Conservation (phyloP, 2,888 invertebrate genomes). For the Pyrochroa serraticornis region DNA sequence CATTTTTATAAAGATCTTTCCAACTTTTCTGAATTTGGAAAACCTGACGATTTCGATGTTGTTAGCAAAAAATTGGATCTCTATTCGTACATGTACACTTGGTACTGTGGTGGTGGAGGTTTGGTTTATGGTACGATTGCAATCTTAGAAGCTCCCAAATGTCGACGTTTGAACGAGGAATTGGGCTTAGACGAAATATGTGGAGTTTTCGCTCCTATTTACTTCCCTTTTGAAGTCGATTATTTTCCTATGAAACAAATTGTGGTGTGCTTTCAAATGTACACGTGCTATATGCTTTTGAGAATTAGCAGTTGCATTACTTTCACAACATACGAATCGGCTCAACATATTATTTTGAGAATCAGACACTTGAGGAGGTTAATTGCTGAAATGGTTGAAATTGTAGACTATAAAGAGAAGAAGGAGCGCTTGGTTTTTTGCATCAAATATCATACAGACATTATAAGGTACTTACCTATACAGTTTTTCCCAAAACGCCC, state of each 20-base stretch:
- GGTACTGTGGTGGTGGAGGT: neutral
- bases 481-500: too few relatives aligned
- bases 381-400: slow-evolving; percentile 16
- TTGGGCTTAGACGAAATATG: slow-evolving; percentile 17
- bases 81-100: slow-evolving; percentile 4
- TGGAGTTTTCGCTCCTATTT: slow-evolving; percentile 23
- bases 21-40: neutral
- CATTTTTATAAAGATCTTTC: neutral
- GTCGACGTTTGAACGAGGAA: slow-evolving; percentile 12
- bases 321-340: slow-evolving; percentile 23
- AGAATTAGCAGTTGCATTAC: slow-evolving; percentile 11
- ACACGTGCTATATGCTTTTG: neutral
- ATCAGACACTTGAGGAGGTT: slow-evolving; percentile 18
- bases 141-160: slow-evolving; percentile 1
- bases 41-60: slow-evolving; percentile 7
- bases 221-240: slow-evolving; percentile 18
- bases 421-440: slow-evolving; percentile 20
- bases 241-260: slow-evolving; percentile 6
- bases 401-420: slow-evolving; percentile 3
- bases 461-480: slow-evolving; percentile 16
- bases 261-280: neutral
- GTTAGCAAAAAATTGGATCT: neutral
- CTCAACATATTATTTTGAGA: slow-evolving; percentile 22
- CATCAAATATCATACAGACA: slow-evolving; percentile 26
- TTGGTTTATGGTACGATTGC: neutral